Base-by-base conservation (phyloP, 2,888 invertebrate species). In the Latheticus oryzae region DNA sequence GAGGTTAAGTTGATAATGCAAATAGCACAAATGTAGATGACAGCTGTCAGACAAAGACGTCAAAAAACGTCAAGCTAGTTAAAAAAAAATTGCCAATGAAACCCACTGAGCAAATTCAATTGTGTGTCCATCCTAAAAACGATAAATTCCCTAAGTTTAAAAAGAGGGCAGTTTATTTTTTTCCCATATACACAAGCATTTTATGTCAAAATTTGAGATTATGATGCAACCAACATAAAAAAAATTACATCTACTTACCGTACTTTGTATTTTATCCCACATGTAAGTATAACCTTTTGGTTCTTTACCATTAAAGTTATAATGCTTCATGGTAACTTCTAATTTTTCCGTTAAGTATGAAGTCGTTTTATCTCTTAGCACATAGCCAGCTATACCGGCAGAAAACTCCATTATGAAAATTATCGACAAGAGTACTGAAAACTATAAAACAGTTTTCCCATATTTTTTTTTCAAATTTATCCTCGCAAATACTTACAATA, bases 351-450 rank as follows among this genome's bases (percentile, higher is more conserved):
- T 80, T 63, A 94, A 80, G 65, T 87, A 84, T 0, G 78, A 77
- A 61, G 84, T 82, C 33, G 92, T 83, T 62, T 90, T 85, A 57
- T 85, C 82, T 62, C 87, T 86, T 78, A 90, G 85, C 62, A 91
- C 83, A 78, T 91, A 92, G 28, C 89, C 90, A 8, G 89, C 88
- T 70, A 94, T 87, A 66, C 93, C 94, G 62, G 90, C 89, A 0
- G 90, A 90, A 68, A 94, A 81, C 80, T 95, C 95, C 63, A 92
- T 81, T n/a, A 92, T 81, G 79, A 95, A 93, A 68, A 95, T 89
- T 26, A 93, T 76, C 45, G 89, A 83, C 73, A 95, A 80, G 66
- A 95, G 82, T 43, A 85, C 82, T 2, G 89, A 85, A 81, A 92
- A 94, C 90, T 90, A 76, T 23, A 79, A 78, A 61, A 26, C 33